Percentiles rank a stretch among this genome's conserved stretches.
These are phyloP conservation scores for Drosophila pseudotakahashii DNA, from an alignment of 2,888 invertebrate species.

Conservation along the genomic window DNA sequence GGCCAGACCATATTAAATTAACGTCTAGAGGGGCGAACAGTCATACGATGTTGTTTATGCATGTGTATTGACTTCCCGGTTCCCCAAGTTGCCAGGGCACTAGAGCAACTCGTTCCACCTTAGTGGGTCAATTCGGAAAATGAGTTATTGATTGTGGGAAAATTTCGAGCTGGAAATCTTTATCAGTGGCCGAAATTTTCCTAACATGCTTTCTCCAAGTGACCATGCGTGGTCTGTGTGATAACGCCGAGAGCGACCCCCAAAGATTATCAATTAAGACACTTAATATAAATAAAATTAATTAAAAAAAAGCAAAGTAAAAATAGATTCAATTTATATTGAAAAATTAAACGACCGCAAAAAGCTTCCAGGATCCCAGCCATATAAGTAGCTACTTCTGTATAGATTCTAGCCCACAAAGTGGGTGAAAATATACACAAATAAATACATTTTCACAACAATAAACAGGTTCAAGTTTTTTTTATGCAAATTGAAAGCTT, in stretches of 20 bases:
- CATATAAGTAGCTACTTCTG: not conserved
- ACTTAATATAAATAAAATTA: not conserved
- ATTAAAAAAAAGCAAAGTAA: not conserved
- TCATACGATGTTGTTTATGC: slow-evolving; percentile 27
- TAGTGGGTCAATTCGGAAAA: slow-evolving; percentile 24
- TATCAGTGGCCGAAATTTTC: not conserved
- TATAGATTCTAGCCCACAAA: slow-evolving; percentile 1
- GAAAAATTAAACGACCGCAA: not conserved
- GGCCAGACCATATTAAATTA: slow-evolving; percentile 19
- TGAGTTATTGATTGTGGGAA: slow-evolving; percentile 3
- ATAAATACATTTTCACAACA: not conserved
- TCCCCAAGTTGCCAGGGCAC: slow-evolving; percentile 15
- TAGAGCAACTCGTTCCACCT: slow-evolving; percentile 4
- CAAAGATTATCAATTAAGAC: slow-evolving; percentile 3
- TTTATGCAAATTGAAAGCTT: slow-evolving; percentile 37
- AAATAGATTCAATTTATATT: slow-evolving; percentile 9
- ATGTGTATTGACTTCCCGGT: not conserved
- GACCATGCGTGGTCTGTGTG: not conserved
- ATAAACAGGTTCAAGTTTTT: slow-evolving; percentile 2
- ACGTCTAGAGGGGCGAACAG: slow-evolving; percentile 28
- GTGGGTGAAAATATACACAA: not conserved
- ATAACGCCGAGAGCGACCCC: slow-evolving; percentile 12
- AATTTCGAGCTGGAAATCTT: not conserved
- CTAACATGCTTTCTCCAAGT: slow-evolving; percentile 13
- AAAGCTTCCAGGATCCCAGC: slow-evolving; percentile 2